A percentile compares a stretch with the other conserved stretches of the same genome.
These are phyloP conservation scores for Labeo catla DNA, from an alignment of 2,113 vertebrate species.

Conservation along the genomic window DNA sequence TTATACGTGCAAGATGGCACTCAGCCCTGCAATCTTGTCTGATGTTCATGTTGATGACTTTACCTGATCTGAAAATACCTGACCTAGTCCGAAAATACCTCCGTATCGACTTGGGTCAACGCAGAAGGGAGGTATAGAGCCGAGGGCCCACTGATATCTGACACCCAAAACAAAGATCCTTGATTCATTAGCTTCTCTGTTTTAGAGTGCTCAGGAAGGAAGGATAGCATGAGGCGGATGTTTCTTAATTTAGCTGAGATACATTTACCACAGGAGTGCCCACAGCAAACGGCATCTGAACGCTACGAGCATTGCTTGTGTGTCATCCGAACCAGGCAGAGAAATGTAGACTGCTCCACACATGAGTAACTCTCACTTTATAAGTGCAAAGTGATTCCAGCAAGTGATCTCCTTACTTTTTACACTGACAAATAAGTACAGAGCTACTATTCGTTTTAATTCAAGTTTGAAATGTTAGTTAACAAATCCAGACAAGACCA, in stretches of 20 bases:
- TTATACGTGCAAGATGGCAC: neutral
- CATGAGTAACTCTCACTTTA: neutral
- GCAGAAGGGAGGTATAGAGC: neutral
- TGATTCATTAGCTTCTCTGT: conserved; percentile 27
- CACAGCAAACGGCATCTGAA: conserved; percentile 33
- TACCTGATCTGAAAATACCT: conserved; percentile 24
- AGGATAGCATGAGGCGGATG: conserved; percentile 9
- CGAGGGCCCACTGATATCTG: conserved; percentile 16
- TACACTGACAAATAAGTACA: neutral
- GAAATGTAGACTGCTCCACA: neutral
- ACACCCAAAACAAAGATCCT: conserved; percentile 26
- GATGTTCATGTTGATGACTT: neutral
- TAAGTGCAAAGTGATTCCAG: neutral
- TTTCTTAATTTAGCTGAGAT: conserved; percentile 34
- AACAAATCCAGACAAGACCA: neutral
- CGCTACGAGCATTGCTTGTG: neutral
- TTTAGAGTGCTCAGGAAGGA: conserved; percentile 22
- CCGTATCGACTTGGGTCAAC: neutral
- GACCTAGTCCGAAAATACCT: conserved; percentile 22
- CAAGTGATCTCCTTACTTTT: neutral
- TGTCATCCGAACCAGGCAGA: neutral
- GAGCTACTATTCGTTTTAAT: neutral
- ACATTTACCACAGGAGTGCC: neutral
- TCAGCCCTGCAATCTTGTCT: neutral
- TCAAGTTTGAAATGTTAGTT: neutral